phyloP scores from a whole-genome alignment of 2,797 vertebrate species.

The Dendrocincla tyrannina region DNA sequence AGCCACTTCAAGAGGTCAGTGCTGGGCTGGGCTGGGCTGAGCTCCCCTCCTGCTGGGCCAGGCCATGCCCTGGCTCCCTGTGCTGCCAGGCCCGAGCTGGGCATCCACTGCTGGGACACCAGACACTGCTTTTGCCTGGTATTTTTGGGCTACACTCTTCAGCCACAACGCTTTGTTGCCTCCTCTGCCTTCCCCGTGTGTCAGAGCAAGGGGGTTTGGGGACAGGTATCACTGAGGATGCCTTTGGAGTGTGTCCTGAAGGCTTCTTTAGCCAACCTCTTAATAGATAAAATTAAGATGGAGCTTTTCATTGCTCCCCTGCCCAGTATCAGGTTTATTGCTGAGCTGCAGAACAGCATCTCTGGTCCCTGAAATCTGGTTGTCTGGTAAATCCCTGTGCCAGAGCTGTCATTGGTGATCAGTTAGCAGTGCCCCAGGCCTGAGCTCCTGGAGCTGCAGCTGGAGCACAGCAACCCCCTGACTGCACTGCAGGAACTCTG shows the following conservation, averaged over 20 bases:
- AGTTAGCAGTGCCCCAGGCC: rapidly evolving
- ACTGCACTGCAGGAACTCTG: background rate
- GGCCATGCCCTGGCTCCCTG: background rate
- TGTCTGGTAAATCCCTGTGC: background rate
- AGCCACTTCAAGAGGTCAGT: conserved; percentile 94
- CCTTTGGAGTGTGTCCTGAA: background rate
- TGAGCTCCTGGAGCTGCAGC: background rate
- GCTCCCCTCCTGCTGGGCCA: too few species aligned
- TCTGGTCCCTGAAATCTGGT: background rate
- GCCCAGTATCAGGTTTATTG: background rate
- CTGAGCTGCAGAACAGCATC: background rate
- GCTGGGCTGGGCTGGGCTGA: background rate
- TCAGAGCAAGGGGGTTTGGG: background rate
- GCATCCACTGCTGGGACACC: background rate
- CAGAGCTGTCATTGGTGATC: background rate
- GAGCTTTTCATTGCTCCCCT: background rate
- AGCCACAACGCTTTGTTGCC: rapidly evolving
- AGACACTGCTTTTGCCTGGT: background rate
- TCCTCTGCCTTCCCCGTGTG: background rate
- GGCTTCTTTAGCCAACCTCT: background rate
- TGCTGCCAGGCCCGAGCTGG: background rate
- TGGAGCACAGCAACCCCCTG: background rate
- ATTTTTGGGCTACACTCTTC: background rate
- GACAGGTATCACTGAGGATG: background rate
- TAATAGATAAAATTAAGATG: background rate